Evolutionary conservation across 2,888 invertebrate genomes (phyloP), one percentile per base, ranked within the genome.

Genomic region (Lomographa bimaculata): DNA sequence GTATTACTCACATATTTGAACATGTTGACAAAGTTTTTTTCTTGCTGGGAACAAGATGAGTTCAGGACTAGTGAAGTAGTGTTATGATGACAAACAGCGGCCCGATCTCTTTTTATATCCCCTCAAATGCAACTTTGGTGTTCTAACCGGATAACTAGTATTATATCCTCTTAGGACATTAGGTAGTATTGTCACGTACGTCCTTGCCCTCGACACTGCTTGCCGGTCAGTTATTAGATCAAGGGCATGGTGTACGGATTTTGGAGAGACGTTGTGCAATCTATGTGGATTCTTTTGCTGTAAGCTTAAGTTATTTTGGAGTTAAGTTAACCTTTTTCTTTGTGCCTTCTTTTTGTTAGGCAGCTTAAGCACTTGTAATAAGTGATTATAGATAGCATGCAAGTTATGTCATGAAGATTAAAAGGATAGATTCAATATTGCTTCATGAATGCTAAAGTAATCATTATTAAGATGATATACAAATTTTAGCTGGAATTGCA

Each of bases 1-100:
- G 19, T 7, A 27, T 16, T 49, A 81, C 89, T 85, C 53, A 90
- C 89, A 64, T 78, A 83, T 85, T 90, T 90, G 64, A 86, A 85
- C 90, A 90, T 90, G 37, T 72, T 84, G 66, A 35, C 11, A 17
- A 14, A 35, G 33, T 23, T 53, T 24, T 54, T 50, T 44, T 53
- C 54, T 52, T 17, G 42, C 41, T 40, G n/a, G 17, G 54, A 27
- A 46, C 57, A 50, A 24, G 32, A 39, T 50, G 46, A 47, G 53
- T 33, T 45, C 52, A 41, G 52, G 38, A 43, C 55, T 52, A 27
- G 2, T 14, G 14, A 14, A 14, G 41, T 54, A 51, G 50, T 56
- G 55, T 60, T 64, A 63, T 70, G 63, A 60, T 56, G 46, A 4
- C 4, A n/a, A 42, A 45, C 50, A 3, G 37, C 42, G 48, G 45